Evolutionary conservation across 2,888 invertebrate genomes (phyloP), one percentile per base, ranked within the genome.

Genomic region (Julus scanicus): DNA sequence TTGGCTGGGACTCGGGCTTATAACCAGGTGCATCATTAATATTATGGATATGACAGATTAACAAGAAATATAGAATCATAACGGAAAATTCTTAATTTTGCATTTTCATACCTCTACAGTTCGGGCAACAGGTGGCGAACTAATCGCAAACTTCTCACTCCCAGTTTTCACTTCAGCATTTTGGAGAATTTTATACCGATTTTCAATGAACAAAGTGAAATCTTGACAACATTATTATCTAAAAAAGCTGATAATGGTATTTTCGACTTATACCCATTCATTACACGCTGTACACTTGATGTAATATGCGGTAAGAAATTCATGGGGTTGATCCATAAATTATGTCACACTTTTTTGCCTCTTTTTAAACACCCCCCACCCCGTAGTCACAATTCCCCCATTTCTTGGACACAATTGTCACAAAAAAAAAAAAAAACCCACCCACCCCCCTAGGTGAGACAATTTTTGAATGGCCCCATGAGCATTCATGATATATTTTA

Each of bases 141-240:
- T 4, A 91, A 92, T 87, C 90, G 93, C 20, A 92, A 92, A 90
- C 90, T 93, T 89, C 90, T 93, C 84, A 93, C 93, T 1, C 93
- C 93, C 17, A 92, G 93, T 0, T 93, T 93, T 89, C 93, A 93
- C 90, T 93, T 93, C 90, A 92, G 92, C 89, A 93, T 93, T 88
- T 91, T 93, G 57, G 91, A 92, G 88, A 93, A 93, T 89, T 93
- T 93, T 90, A 89, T 93, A n/a, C 91, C 91, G 9, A 92, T 93
- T n/a, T 93, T 93, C 90, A 93, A 93, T 90, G 91, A 93, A 86
- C 93, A 94, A 90, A 89, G 92, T 1, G 89, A 90, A 40, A 90
- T 92, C 63, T 90, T 93, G 89, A 89, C 92, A 17, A 89, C 91
- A 4, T 91, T 91, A 85, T 89, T 93, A 44, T 90, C 91, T 63